Percentiles rank a stretch among this genome's conserved stretches.
Evolutionary conservation across 1,140 invertebrate genomes (phyloP).

Genomic region (Maconellicoccus hirsutus): DNA sequence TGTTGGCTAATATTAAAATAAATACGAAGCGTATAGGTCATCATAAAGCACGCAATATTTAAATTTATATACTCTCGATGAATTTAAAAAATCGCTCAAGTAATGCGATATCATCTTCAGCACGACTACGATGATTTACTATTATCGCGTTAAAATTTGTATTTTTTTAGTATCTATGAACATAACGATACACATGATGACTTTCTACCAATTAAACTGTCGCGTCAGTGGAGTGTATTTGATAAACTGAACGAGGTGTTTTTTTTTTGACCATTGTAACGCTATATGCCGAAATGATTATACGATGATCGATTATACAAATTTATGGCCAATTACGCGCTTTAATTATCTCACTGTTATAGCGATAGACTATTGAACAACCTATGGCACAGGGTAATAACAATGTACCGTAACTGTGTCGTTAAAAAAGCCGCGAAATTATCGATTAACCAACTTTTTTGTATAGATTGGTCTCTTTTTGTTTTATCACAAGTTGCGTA

Average conservation of each 20-base stretch:
- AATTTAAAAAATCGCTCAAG: background rate
- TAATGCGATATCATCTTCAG: background rate
- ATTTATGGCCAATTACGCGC: background rate
- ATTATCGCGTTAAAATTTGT: background rate
- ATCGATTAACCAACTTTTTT: conserved; percentile 1
- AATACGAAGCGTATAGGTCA: background rate
- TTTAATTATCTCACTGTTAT: background rate
- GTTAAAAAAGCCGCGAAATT: conserved; percentile 1
- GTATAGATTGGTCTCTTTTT: background rate
- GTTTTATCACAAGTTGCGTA: no score
- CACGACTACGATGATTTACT: background rate
- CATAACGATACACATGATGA: background rate
- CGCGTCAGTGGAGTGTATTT: background rate
- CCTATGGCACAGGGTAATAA: background rate
- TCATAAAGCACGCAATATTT: background rate
- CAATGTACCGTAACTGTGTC: conserved; percentile 2
- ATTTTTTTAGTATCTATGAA: background rate
- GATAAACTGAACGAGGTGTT: background rate
- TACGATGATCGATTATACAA: background rate
- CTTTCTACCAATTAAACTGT: background rate
- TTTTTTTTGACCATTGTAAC: background rate
- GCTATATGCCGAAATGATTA: background rate
- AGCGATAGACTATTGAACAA: background rate
- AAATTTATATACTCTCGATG: background rate
- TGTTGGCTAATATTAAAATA: background rate